Base-by-base conservation (phyloP, 2,888 invertebrate species). In the Orthosia gothica region DNA sequence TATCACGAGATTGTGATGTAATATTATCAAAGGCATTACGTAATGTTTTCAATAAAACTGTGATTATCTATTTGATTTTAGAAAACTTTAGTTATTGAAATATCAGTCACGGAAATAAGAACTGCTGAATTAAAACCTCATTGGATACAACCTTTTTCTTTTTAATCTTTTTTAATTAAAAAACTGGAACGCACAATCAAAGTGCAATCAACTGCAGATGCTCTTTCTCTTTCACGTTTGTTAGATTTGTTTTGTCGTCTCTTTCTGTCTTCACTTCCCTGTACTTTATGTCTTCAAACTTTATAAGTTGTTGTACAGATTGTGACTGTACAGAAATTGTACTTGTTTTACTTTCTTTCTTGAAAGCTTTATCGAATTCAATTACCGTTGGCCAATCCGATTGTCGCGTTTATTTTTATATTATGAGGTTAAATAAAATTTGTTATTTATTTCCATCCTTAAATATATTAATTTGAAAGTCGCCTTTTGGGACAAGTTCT, bases 141-240 rank as follows among this genome's bases (percentile, higher is more conserved):
- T 86, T 78, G 74, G 45, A 66, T 58, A 32, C 32, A 70, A 69
- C 45, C 70, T 70, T 76, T 82, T 79, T 70, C 61, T 70, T 79
- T 84, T 85, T 76, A 59, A 68, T 71, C 59, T 55, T 77, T 70
- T 76, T 79, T 72, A 84, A 82, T 86, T 71, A 73, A 62, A 76
- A 76, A 86, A 74, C 68, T 84, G 72, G 86, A 74, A 73, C 79
- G 81, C 66, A 50, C 82, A 83, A 86, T 86, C 86, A 86, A 86
- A 86, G 85, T 83, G 85, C 83, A 86, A 86, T 86, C 86, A 86
- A 83, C 76, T 76, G 79, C 73, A 76, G 54, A 20, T 65, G 18
- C 15, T 77, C 54, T 73, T 4, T 81, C 83, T 20, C 62, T 73
- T 71, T 86, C 77, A 78, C 11, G 16, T 32, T 11, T 5, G 1